phyloP scores from a whole-genome alignment of 2,113 vertebrate genomes.

The Odocoileus hemionus region DNA sequence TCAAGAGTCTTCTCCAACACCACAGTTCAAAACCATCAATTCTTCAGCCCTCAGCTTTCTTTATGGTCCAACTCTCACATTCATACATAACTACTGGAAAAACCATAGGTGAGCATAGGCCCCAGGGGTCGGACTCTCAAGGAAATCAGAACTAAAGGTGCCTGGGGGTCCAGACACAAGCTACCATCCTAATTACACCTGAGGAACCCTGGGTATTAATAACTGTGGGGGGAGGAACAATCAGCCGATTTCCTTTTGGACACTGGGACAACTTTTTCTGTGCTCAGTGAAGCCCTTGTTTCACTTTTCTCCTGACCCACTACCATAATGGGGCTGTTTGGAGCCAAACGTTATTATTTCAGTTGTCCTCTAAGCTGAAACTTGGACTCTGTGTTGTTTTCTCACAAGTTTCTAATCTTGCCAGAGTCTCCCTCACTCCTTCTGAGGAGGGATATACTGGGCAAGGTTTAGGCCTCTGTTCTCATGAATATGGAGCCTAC shows the following conservation, averaged over 20 bases:
- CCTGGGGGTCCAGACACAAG: not conserved
- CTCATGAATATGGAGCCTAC: not conserved
- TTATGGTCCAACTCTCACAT: not conserved
- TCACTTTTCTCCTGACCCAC: not conserved
- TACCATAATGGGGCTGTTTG: not conserved
- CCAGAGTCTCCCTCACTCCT: not conserved
- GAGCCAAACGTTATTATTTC: not conserved
- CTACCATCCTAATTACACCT: not conserved
- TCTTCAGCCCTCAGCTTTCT: not conserved
- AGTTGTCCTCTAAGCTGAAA: not conserved
- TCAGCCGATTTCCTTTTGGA: not conserved
- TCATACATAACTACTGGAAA: not conserved
- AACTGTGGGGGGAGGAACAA: not conserved
- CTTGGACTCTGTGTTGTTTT: not conserved
- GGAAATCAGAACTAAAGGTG: not conserved
- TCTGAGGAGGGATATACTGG: not conserved
- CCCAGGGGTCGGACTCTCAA: not conserved
- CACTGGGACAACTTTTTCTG: not conserved
- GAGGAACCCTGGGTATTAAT: not conserved
- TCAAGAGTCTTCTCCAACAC: not conserved
- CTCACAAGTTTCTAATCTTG: not conserved
- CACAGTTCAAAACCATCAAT: not conserved
- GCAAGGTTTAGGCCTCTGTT: not conserved
- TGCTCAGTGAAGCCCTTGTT: not conserved
- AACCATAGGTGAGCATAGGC: not conserved